A percentile compares a stretch with the other conserved stretches of the same genome.
These are phyloP conservation scores for Drosophila subquinaria DNA, from an alignment of 2,888 invertebrate species.

Conservation along the genomic window DNA sequence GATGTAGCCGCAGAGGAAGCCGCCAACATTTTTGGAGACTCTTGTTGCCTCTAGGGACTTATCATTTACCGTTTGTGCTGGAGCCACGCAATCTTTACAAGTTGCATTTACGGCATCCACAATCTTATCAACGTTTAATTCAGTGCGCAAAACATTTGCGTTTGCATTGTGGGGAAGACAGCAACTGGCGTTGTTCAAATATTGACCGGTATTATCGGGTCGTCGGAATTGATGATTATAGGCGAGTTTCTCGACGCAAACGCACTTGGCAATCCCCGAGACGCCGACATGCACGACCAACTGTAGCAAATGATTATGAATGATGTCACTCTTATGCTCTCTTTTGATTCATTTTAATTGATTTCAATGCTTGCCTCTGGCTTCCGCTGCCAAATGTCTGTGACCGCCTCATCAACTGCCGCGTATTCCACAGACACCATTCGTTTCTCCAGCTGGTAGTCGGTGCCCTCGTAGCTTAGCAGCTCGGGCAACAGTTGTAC, in stretches of 20 bases:
- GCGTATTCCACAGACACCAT: slow-evolving; percentile 89
- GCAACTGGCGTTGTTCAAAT: slow-evolving; percentile 67
- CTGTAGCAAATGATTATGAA: slow-evolving; percentile 48
- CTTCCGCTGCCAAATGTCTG: slow-evolving; percentile 88
- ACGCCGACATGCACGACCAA: slow-evolving; percentile 85
- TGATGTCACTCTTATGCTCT: slow-evolving; percentile 49
- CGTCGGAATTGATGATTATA: slow-evolving; percentile 83
- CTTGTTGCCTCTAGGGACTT: slow-evolving; percentile 37
- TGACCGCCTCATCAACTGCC: slow-evolving; percentile 87
- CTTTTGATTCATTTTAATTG: neutral
- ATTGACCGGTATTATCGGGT: slow-evolving; percentile 81
- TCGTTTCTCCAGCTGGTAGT: slow-evolving; percentile 86
- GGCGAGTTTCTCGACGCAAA: slow-evolving; percentile 84
- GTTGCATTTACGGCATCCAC: slow-evolving; percentile 79
- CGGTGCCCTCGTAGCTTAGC: slow-evolving; percentile 79
- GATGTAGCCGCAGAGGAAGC: slow-evolving; percentile 92
- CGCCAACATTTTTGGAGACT: slow-evolving; percentile 83
- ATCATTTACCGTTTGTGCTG: slow-evolving; percentile 21
- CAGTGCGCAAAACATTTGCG: slow-evolving; percentile 74
- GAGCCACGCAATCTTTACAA: slow-evolving; percentile 69
- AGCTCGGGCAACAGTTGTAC: slow-evolving; percentile 87
- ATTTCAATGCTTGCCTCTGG: slow-evolving; percentile 87
- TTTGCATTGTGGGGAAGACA: slow-evolving; percentile 56
- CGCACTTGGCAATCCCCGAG: slow-evolving; percentile 78
- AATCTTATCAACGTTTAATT: slow-evolving; percentile 85